These are phyloP conservation scores for Alauda arvensis DNA, from an alignment of 2,797 vertebrate species.

Conservation along the genomic window DNA sequence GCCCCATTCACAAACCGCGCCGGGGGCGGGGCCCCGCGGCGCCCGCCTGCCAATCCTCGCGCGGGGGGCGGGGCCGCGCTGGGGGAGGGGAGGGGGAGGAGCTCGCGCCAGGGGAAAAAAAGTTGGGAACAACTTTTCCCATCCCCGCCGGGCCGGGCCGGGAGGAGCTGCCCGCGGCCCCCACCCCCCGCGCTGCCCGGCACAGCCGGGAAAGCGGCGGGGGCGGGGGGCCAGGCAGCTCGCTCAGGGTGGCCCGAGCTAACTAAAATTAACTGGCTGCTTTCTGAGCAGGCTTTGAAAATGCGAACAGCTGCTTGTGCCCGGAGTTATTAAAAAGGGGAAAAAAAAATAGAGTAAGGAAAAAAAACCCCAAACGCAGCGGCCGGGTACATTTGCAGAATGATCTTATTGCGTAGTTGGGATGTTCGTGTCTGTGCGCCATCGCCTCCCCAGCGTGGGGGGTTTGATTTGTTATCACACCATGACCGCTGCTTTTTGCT, in stretches of 20 bases:
- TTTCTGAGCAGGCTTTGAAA: slow-evolving; percentile 30
- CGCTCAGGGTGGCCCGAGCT: slow-evolving; percentile 34
- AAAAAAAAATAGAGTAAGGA: background rate
- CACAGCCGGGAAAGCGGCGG: background rate
- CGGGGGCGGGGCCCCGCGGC: slow-evolving; percentile 67
- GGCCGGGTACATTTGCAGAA: background rate
- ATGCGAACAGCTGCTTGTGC: slow-evolving; percentile 27
- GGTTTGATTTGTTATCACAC: slow-evolving; percentile 17
- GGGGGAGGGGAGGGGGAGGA: background rate
- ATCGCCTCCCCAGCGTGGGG: background rate
- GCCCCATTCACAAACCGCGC: slow-evolving; percentile 83
- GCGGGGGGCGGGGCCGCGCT: background rate
- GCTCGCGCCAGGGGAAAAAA: background rate
- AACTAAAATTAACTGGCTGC: slow-evolving; percentile 28
- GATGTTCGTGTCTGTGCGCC: background rate
- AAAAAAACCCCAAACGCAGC: background rate
- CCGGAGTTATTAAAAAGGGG: slow-evolving; percentile 18
- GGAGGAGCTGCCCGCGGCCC: background rate
- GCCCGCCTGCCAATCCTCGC: slow-evolving; percentile 78
- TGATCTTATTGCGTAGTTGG: background rate
- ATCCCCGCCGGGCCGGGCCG: background rate
- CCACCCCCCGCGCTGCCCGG: background rate
- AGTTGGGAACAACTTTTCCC: slow-evolving; percentile 20
- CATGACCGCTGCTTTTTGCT: slow-evolving; percentile 16
- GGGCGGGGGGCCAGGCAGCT: background rate